Evolutionary conservation across 2,888 invertebrate species (phyloP).

Genomic region (Plagodis dolabraria): DNA sequence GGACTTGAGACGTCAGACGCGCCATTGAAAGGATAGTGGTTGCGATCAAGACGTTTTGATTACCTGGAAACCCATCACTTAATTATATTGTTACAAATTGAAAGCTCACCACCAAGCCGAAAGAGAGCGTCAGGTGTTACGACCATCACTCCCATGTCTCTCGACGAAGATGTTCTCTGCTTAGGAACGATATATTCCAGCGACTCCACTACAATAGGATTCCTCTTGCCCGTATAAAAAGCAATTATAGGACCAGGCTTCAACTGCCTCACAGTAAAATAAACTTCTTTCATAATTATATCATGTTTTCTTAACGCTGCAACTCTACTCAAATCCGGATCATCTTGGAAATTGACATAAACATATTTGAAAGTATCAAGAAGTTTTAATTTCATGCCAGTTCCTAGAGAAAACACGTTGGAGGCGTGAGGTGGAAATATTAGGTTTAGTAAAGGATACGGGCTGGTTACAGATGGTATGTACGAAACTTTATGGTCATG

Average conservation of each 20-base stretch:
- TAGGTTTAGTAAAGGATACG: constrained; percentile 48
- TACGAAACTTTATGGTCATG: constrained; percentile 52
- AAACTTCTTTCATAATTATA: constrained; percentile 54
- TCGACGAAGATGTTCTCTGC: constrained; percentile 5
- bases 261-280: constrained; percentile 41
- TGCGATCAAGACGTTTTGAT: too few relatives aligned
- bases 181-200: constrained; percentile 34
- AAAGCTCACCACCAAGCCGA: constrained; percentile 55
- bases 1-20: too few relatives aligned
- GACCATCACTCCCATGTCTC: constrained; percentile 46
- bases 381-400: constrained; percentile 43
- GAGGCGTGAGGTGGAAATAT: constrained; percentile 42
- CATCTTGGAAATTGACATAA: constrained; percentile 62
- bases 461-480: constrained; percentile 56
- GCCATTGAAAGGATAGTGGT: too few relatives aligned
- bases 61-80: too few relatives aligned
- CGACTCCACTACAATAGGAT: constrained; percentile 48
- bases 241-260: constrained; percentile 53
- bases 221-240: constrained; percentile 66
- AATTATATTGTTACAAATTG: too few relatives aligned
- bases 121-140: constrained; percentile 55
- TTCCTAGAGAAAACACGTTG: constrained; percentile 50
- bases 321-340: constrained; percentile 42
- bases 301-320: constrained; percentile 59
- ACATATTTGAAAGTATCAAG: constrained; percentile 49